Evolutionary conservation across 2,888 invertebrate species (phyloP).

Genomic region (Cantharis rufa): DNA sequence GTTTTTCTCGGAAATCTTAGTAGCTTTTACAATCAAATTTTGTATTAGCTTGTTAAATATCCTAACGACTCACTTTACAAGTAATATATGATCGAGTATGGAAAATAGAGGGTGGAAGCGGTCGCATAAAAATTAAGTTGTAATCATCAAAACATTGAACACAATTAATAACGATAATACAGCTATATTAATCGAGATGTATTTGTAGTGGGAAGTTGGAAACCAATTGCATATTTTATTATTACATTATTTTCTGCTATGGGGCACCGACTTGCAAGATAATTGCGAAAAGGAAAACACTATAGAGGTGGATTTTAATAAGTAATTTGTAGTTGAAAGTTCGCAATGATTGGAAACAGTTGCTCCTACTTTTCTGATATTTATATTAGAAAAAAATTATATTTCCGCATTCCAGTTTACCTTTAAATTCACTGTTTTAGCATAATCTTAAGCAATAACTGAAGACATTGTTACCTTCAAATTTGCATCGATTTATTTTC

Average conservation of each 20-base stretch:
- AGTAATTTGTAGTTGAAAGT: neutral
- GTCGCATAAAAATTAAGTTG: neutral
- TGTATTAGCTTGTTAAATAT: neutral
- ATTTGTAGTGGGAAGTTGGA: neutral
- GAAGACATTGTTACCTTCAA: neutral
- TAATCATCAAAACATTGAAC: neutral
- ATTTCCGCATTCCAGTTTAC: neutral
- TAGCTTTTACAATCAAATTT: neutral
- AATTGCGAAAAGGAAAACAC: neutral
- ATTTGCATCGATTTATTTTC: neutral
- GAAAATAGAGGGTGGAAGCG: neutral
- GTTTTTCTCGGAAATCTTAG: neutral
- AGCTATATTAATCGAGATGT: neutral
- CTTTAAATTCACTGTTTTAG: neutral
- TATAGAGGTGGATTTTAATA: neutral
- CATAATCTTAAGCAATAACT: neutral
- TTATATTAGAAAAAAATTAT: no score
- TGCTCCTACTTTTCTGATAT: neutral
- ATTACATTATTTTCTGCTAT: neutral
- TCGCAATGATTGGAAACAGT: neutral
- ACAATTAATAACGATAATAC: neutral
- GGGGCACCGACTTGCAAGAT: neutral
- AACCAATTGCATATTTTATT: neutral
- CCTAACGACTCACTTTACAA: neutral
- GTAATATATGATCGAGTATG: neutral